Conservation (phyloP, 1,140 invertebrate genomes). For the Zaprionus tsacasi region DNA sequence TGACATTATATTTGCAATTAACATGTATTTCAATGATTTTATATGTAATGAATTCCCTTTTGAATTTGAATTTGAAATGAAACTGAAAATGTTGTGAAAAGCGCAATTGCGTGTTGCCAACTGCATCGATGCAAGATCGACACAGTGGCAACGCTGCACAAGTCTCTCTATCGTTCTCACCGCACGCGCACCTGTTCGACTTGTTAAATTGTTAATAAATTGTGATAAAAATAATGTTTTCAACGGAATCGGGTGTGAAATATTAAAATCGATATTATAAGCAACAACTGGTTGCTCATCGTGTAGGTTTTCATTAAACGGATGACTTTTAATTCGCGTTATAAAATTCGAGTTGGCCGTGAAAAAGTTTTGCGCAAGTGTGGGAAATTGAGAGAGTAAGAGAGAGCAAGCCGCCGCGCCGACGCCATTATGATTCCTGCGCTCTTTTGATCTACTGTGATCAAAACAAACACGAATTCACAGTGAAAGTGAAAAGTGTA, state of each 20-base stretch:
- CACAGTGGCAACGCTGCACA: background rate
- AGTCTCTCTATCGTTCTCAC: background rate
- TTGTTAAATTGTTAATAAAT: slow-evolving; percentile 15
- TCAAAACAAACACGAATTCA: no score
- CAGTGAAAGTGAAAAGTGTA: background rate
- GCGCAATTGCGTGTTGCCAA: slow-evolving; percentile 16
- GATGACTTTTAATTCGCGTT: background rate
- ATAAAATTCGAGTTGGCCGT: background rate
- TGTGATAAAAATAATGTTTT: background rate
- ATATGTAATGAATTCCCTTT: background rate
- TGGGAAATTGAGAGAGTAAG: background rate
- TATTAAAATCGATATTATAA: background rate
- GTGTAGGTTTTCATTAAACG: background rate
- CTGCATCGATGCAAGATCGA: background rate
- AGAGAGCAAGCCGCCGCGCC: background rate
- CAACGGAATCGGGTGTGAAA: background rate
- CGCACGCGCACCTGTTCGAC: background rate
- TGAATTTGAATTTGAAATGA: slow-evolving; percentile 1
- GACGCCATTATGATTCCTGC: background rate
- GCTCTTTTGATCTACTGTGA: background rate
- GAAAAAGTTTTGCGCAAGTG: background rate
- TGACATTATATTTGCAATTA: slow-evolving; percentile 34
- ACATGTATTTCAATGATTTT: slow-evolving; percentile 13
- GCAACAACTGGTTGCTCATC: background rate
- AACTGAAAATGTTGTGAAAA: background rate